phyloP scores from a whole-genome alignment of 2,113 vertebrate genomes.

The Natator depressus region DNA sequence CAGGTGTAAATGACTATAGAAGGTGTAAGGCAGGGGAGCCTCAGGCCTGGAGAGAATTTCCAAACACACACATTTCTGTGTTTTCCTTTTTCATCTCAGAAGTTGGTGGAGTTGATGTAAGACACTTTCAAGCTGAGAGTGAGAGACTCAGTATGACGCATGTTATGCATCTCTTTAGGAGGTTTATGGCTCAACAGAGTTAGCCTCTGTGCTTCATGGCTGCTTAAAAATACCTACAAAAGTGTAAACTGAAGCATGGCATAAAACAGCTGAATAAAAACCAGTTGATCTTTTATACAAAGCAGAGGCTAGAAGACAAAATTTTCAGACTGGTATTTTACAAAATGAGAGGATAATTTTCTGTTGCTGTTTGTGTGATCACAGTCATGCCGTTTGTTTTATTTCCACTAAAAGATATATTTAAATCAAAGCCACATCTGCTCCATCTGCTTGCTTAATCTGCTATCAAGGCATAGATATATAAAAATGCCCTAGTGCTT shows the following conservation, averaged over 20 bases:
- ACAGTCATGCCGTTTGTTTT: neutral
- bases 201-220: too few species aligned
- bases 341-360: neutral
- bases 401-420: neutral
- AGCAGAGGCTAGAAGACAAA: neutral
- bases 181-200: neutral
- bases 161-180: neutral
- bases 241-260: too few species aligned
- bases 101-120: neutral
- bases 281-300: neutral
- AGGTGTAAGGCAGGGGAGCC: neutral
- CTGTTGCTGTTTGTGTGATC: neutral
- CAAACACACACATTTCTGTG: neutral
- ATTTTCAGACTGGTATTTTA: neutral
- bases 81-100: neutral
- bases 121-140: too few species aligned
- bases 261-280: neutral
- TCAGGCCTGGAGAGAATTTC: neutral
- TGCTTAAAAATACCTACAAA: too few species aligned
- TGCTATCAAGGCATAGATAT: neutral
- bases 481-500: neutral
- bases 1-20: neutral
- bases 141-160: neutral
- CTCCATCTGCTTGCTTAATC: neutral
- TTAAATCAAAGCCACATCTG: neutral